These are phyloP conservation scores for Oenanthe melanoleuca DNA, from an alignment of 2,113 vertebrate genomes.

Conservation along the genomic window DNA sequence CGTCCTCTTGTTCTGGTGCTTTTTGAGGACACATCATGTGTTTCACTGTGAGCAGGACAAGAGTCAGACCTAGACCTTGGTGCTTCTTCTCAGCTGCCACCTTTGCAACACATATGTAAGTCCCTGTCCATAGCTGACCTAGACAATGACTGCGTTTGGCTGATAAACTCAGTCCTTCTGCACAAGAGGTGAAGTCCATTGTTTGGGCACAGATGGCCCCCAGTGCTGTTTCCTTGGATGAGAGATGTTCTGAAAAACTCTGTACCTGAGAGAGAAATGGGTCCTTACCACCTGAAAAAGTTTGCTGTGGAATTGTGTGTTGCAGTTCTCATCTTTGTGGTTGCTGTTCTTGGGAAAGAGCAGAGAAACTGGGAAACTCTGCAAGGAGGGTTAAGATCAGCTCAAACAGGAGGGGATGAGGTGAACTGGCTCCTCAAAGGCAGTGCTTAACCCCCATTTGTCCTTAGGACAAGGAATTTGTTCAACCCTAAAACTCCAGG, in stretches of 20 bases:
- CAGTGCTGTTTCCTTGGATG: not conserved
- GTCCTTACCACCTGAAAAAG: not conserved
- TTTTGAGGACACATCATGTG: not conserved
- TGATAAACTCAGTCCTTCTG: not conserved
- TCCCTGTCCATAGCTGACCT: not conserved
- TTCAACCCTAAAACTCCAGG: not conserved
- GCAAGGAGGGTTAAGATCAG: not conserved
- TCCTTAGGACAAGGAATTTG: not conserved
- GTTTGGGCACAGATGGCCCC: not conserved
- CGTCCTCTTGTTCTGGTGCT: not conserved
- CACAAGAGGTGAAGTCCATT: not conserved
- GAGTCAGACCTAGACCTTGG: not conserved
- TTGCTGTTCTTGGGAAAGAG: not conserved
- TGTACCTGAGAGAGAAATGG: not conserved
- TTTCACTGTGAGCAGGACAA: not conserved
- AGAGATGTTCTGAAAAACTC: not conserved
- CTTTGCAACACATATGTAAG: fast-evolving
- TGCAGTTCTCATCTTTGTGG: not conserved
- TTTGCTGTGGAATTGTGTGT: not conserved
- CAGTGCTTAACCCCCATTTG: not conserved
- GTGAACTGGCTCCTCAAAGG: not conserved
- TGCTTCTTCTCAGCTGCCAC: not conserved
- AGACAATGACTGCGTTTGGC: not conserved
- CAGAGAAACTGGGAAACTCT: not conserved
- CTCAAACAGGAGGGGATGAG: not conserved